Percentiles rank a stretch among this genome's conserved stretches.
These are phyloP conservation scores for Chaitophorus viminalis DNA, from an alignment of 2,888 invertebrate genomes.

Conservation along the genomic window DNA sequence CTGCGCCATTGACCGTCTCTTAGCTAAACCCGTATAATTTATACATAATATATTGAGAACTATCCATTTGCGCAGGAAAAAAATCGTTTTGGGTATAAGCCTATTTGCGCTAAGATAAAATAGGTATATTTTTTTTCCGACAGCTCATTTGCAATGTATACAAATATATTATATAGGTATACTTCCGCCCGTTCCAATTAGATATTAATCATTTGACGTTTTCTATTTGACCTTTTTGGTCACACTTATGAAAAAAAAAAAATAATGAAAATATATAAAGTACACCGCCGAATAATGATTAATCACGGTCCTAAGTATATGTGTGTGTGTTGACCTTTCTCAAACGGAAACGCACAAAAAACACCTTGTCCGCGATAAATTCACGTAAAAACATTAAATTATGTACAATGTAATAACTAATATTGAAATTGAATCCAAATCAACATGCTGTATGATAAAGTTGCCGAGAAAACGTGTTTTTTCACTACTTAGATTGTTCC, in stretches of 20 bases:
- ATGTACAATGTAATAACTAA: background rate
- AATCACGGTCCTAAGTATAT: background rate
- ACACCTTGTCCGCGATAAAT: background rate
- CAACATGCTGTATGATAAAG: background rate
- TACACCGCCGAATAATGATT: background rate
- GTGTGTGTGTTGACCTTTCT: background rate
- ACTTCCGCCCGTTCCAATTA: background rate
- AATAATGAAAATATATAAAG: background rate
- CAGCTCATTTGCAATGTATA: too few relatives aligned
- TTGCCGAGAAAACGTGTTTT: background rate
- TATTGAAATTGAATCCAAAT: too few relatives aligned
- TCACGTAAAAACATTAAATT: background rate
- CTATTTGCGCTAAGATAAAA: too few relatives aligned
- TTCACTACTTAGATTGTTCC: background rate
- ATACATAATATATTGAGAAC: too few relatives aligned
- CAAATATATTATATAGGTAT: too few relatives aligned
- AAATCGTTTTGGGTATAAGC: too few relatives aligned
- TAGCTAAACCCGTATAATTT: too few relatives aligned
- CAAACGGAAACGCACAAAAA: background rate
- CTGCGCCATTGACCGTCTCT: too few relatives aligned
- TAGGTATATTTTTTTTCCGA: too few relatives aligned
- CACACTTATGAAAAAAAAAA: background rate
- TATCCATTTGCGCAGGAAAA: too few relatives aligned
- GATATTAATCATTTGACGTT: conserved; percentile 8
- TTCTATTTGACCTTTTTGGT: conserved; percentile 5